Conservation (phyloP, 2,888 invertebrate species). For the Phortica magna region DNA sequence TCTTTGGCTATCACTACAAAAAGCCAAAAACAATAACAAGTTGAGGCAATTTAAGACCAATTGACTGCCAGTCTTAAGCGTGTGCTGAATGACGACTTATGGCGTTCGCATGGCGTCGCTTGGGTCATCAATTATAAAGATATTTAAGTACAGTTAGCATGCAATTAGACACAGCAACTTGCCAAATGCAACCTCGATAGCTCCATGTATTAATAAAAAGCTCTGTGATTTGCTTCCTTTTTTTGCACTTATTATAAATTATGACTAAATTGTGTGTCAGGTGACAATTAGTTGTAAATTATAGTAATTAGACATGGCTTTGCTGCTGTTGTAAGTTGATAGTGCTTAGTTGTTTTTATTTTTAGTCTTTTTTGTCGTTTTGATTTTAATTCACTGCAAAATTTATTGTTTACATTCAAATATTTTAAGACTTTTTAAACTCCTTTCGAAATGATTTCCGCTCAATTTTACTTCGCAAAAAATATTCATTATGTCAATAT, state of each 20-base stretch:
- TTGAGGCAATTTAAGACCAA: conserved; percentile 26
- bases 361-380: not conserved
- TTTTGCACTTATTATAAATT: not conserved
- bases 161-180: conserved; percentile 57
- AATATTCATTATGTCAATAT: not conserved
- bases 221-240: conserved; percentile 45
- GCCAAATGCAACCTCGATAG: conserved; percentile 12
- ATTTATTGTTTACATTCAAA: not conserved
- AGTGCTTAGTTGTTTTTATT: not conserved
- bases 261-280: conserved; percentile 54
- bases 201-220: conserved; percentile 45
- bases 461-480: not conserved
- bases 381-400: not conserved
- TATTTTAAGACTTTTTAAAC: not conserved
- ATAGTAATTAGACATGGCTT: conserved; percentile 41
- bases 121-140: conserved; percentile 67
- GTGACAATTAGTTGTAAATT: conserved; percentile 75
- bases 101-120: conserved; percentile 44
- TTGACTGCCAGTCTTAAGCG: conserved; percentile 65
- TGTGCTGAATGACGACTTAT: conserved; percentile 54
- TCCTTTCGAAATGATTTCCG: not conserved
- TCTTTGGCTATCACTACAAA: too few relatives aligned
- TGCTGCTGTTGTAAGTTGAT: not conserved
- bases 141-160: conserved; percentile 73
- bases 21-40: not conserved